Evolutionary conservation across 2,113 vertebrate genomes (phyloP).

Genomic region (Etheostoma cragini): DNA sequence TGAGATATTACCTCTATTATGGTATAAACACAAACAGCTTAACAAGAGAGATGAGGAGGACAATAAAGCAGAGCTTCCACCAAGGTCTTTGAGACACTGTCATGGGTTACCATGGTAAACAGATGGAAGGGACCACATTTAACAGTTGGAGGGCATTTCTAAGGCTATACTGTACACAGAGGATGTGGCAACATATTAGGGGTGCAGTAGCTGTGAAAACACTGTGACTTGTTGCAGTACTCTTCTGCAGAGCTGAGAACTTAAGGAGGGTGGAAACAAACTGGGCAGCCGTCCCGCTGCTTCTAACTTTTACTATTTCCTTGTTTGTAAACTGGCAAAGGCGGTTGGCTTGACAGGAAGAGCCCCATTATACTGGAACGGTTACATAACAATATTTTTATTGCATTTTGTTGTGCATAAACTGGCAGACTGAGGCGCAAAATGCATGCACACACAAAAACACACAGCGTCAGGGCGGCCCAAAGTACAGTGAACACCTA

Average conservation of each 20-base stretch:
- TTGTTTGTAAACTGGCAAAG: conserved; percentile 38
- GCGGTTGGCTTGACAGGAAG: conserved; percentile 52
- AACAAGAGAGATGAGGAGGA: background rate
- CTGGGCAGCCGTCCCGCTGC: conserved; percentile 6
- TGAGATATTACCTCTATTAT: conserved; percentile 5
- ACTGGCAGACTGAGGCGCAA: conserved; percentile 9
- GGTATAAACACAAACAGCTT: conserved; percentile 27
- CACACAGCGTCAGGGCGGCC: conserved; percentile 15
- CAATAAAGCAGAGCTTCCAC: background rate
- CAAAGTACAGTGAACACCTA: background rate
- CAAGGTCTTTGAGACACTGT: conserved; percentile 15
- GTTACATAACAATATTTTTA: conserved; percentile 52
- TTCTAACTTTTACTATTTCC: conserved; percentile 50
- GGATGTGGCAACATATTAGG: conserved; percentile 11
- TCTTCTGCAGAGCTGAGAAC: conserved; percentile 26
- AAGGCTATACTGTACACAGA: background rate
- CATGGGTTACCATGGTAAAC: conserved; percentile 63
- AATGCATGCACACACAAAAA: conserved; percentile 35
- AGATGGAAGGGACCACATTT: conserved; percentile 4
- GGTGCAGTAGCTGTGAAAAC: conserved; percentile 24
- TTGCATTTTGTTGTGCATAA: conserved; percentile 27
- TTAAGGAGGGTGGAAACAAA: background rate
- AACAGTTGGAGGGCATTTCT: conserved; percentile 13
- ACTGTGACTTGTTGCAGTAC: conserved; percentile 1
- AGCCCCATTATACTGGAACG: conserved; percentile 41